Base-by-base conservation (phyloP, 2,888 invertebrate species). In the Cantharis flavilabris region DNA sequence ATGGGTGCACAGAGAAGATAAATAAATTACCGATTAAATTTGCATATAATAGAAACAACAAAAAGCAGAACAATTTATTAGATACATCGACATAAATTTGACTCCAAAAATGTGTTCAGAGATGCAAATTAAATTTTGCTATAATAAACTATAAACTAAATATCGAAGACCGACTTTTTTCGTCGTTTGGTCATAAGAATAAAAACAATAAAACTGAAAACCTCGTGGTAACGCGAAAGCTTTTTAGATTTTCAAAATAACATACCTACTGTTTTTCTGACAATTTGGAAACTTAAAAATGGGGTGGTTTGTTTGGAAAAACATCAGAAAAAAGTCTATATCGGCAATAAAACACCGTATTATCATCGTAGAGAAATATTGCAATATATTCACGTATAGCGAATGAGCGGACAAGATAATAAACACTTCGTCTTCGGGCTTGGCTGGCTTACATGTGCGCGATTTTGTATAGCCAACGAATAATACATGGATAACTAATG, bases 21-120 rank as follows among this genome's bases (percentile, higher is more conserved):
- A 23, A 23, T 67, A 67, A 67, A 67, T 67, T 67, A 67, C 23
- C 26, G 26, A 26, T 23, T 13, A 67, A 67, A 67, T 67, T 67
- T 67, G 65, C 65, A 67, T 67, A 67, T 67, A 67, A 67, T 67
- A 67, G 65, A 67, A 67, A 67, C 65, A 67, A 67, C 65, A 67
- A 67, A 67, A 67, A 67, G 23, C 26, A n/a, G 23, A 67, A 67
- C 49, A 49, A 49, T 49, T 49, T 49, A 49, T 49, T 49, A 49
- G n/a, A 49, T n/a, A 7, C n/a, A 49, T 49, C 49, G 49, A 49
- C 49, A 49, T 49, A 49, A 49, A 49, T 49, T 49, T 49, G 49
- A 49, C 49, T 49, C 49, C 49, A 49, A 49, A 49, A 49, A 49
- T n/a, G 49, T n/a, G 49, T 49, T 49, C 49, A n/a, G n/a, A 49